These are phyloP conservation scores for Drosophila stalkeri DNA, from an alignment of 2,888 invertebrate genomes.

Conservation along the genomic window DNA sequence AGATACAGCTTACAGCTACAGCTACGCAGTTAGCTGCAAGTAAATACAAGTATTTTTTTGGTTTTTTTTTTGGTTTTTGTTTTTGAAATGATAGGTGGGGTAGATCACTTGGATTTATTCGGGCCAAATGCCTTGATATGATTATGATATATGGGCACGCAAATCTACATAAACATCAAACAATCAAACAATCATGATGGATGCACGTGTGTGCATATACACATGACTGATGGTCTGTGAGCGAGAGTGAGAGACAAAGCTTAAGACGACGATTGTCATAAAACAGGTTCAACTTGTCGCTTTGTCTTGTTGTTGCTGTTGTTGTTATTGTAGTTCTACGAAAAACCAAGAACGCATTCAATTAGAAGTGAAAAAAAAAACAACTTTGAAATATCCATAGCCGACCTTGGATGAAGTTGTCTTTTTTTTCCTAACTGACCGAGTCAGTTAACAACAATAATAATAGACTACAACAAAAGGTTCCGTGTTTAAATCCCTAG, in stretches of 20 bases:
- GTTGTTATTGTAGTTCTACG: background rate
- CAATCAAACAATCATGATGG: slow-evolving; percentile 61
- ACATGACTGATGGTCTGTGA: slow-evolving; percentile 39
- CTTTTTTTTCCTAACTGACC: slow-evolving; percentile 3
- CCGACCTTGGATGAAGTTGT: slow-evolving; percentile 11
- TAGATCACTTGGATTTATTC: slow-evolving; percentile 28
- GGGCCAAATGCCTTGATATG: slow-evolving; percentile 55
- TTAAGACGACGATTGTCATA: background rate
- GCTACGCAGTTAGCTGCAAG: slow-evolving; percentile 3
- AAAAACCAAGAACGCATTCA: slow-evolving; percentile 3
- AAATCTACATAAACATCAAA: slow-evolving; percentile 73
- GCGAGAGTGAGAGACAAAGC: slow-evolving; percentile 17
- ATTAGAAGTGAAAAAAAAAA: background rate
- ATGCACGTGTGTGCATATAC: slow-evolving; percentile 42
- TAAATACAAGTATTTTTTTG: slow-evolving; percentile 46
- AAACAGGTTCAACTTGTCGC: slow-evolving; percentile 24
- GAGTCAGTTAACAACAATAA: background rate
- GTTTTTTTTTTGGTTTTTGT: slow-evolving; percentile 12
- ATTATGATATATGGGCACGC: slow-evolving; percentile 71
- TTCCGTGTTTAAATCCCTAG: slow-evolving; percentile 2
- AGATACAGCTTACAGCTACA: slow-evolving; percentile 28
- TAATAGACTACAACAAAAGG: background rate
- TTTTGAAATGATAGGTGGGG: background rate
- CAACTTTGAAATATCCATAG: slow-evolving; percentile 1
- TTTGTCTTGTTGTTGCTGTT: background rate